Percentiles rank a stretch among this genome's conserved stretches.
phyloP scores from a whole-genome alignment of 2,797 vertebrate genomes.

The Octomys mimax region DNA sequence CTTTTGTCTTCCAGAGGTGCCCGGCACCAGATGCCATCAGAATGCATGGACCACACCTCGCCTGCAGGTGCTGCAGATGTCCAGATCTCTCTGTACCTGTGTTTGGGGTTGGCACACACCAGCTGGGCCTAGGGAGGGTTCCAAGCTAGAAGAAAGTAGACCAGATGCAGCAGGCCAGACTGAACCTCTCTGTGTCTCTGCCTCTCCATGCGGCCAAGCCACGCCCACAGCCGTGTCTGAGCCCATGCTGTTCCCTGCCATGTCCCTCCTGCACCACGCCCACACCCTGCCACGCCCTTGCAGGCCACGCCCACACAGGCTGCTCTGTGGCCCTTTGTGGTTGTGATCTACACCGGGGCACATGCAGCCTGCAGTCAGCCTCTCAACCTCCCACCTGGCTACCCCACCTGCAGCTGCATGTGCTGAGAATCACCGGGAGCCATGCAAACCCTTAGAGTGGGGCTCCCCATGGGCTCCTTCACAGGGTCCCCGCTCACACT shows the following conservation, averaged over 20 bases:
- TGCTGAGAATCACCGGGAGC: neutral
- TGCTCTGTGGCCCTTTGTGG: neutral
- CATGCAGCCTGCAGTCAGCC: neutral
- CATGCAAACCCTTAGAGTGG: neutral
- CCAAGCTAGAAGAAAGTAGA: neutral
- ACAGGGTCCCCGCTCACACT: neutral
- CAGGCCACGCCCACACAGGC: neutral
- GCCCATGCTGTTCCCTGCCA: neutral
- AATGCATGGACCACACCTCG: neutral
- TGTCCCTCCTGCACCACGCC: neutral
- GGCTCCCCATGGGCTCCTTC: neutral
- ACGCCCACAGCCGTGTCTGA: neutral
- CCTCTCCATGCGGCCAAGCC: accelerated
- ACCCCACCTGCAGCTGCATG: accelerated
- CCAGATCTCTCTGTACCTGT: neutral
- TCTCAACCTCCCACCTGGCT: no score
- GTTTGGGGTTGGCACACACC: neutral
- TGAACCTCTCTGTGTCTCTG: accelerated
- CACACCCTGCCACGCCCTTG: no score
- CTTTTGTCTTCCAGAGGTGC: neutral
- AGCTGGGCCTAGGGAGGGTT: neutral
- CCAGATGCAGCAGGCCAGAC: no score
- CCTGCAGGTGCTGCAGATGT: neutral
- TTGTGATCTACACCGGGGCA: neutral
- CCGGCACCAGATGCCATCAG: neutral